Conservation (phyloP, 2,888 invertebrate genomes). For the Panorpa germanica region DNA sequence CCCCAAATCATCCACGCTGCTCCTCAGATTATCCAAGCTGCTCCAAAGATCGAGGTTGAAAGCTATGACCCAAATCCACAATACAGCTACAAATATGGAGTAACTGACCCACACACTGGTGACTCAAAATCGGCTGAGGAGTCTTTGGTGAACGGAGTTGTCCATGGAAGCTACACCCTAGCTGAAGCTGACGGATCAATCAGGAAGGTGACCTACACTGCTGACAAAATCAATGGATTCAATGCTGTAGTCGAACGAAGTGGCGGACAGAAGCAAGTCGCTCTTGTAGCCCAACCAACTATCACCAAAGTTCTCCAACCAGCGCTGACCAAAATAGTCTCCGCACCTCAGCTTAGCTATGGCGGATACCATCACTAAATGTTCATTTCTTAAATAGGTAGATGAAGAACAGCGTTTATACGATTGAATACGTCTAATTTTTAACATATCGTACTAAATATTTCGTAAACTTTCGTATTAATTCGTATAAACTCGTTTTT, state of each 20-base stretch:
- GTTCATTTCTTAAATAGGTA: constrained; percentile 2
- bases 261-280: too few relatives aligned
- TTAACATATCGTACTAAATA: too few relatives aligned
- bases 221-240: constrained; percentile 31
- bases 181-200: constrained; percentile 32
- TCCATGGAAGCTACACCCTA: constrained; percentile 31
- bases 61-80: constrained; percentile 31
- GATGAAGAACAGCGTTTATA: too few relatives aligned
- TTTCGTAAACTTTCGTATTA: too few relatives aligned
- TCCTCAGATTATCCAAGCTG: too few relatives aligned
- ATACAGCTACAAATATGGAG: constrained; percentile 33
- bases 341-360: constrained; percentile 3
- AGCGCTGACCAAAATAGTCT: neutral
- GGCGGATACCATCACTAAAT: constrained; percentile 1
- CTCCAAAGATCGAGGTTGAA: too few relatives aligned
- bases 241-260: constrained; percentile 32
- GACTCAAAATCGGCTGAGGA: constrained; percentile 31
- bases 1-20: too few relatives aligned
- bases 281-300: neutral
- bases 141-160: constrained; percentile 30
- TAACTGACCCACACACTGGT: constrained; percentile 30
- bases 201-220: constrained; percentile 31
- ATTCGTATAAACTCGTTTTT: too few relatives aligned
- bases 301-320: constrained; percentile 1
- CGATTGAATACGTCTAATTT: too few relatives aligned